phyloP scores from a whole-genome alignment of 2,113 vertebrate species.

The Microtus pennsylvanicus region DNA sequence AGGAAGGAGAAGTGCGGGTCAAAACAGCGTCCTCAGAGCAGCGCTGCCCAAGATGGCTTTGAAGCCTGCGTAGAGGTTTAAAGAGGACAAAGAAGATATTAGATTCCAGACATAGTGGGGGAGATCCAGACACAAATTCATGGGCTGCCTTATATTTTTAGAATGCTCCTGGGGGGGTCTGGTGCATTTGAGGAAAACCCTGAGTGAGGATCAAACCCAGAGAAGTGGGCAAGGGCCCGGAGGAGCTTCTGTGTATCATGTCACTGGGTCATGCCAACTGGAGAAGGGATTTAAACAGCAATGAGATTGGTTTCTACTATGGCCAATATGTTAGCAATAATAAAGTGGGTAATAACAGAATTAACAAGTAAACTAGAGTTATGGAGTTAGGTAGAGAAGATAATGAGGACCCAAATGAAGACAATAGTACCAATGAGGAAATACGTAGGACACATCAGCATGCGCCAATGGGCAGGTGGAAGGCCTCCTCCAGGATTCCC shows the following conservation, averaged over 20 bases:
- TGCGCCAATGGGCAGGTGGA: neutral
- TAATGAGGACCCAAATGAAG: neutral
- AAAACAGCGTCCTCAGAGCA: neutral
- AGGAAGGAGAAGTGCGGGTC: neutral
- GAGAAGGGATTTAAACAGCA: neutral
- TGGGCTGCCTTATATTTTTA: neutral
- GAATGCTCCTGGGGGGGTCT: neutral
- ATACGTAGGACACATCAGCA: neutral
- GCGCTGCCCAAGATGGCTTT: neutral
- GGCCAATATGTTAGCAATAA: neutral
- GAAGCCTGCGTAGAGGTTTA: neutral
- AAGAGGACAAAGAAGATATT: neutral
- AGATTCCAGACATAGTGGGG: neutral
- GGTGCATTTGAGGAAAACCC: neutral
- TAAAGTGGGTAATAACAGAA: neutral
- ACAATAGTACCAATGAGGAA: neutral
- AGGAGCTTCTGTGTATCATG: too few relatives aligned
- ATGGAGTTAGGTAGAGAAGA: neutral
- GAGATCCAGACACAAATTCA: neutral
- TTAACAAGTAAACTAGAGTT: neutral
- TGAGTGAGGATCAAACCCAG: neutral
- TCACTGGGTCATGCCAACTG: neutral
- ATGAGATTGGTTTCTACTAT: neutral
- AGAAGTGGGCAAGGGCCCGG: neutral
- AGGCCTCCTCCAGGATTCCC: neutral